A percentile compares a stretch with the other conserved stretches of the same genome.
phyloP scores from a whole-genome alignment of 1,140 invertebrate species.

The Drosophila aff. region DNA sequence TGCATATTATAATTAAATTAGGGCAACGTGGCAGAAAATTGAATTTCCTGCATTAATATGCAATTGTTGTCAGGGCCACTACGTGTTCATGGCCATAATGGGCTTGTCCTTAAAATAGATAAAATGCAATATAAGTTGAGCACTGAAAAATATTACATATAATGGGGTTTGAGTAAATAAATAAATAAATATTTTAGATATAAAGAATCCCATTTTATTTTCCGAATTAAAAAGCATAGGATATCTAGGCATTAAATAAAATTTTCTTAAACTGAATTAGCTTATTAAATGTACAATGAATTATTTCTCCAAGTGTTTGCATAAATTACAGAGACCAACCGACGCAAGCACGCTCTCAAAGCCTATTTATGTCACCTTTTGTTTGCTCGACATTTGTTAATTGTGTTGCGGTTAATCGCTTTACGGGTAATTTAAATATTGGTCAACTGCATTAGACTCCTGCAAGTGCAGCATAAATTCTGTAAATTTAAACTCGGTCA shows the following conservation, averaged over 20 bases:
- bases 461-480: conserved; percentile 26
- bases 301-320: neutral
- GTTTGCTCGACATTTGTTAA: conserved; percentile 15
- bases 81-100: conserved; percentile 22
- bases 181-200: neutral
- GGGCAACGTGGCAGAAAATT: conserved; percentile 60
- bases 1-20: conserved; percentile 51
- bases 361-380: conserved; percentile 13
- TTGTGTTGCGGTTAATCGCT: conserved; percentile 31
- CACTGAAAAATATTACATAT: neutral
- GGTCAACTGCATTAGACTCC: conserved; percentile 16
- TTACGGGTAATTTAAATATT: conserved; percentile 40
- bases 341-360: neutral
- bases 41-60: conserved; percentile 56
- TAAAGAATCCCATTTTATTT: too few relatives aligned
- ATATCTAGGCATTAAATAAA: neutral
- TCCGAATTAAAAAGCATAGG: neutral
- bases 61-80: conserved; percentile 38
- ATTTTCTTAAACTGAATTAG: too few relatives aligned
- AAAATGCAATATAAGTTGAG: neutral
- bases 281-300: neutral
- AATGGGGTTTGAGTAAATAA: neutral
- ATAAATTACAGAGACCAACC: neutral
- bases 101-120: conserved; percentile 13
- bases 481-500: conserved; percentile 47